Base-by-base conservation (phyloP, 2,113 vertebrate species). In the Geococcyx californianus region DNA sequence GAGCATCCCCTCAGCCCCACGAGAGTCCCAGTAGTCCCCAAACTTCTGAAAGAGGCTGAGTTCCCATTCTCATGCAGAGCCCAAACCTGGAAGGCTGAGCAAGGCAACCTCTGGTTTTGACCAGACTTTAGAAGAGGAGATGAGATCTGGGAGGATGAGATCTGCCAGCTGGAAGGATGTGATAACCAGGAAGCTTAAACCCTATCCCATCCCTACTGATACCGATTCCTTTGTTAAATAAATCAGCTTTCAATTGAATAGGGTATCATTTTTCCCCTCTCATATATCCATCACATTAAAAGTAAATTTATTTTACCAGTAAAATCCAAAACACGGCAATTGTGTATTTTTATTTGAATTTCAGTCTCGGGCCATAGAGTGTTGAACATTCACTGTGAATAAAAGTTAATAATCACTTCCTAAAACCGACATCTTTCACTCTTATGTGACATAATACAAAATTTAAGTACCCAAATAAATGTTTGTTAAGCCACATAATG, bases 381-480 rank as follows among this genome's bases (percentile, higher is more conserved):
- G 11, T 31, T 63, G 34, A 76, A 63, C 69, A 34, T 58, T 12
- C 81, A 63, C 69, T 63, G 54, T 42, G 76, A 94, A 34, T 86
- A 69, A 52, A 94, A 95, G 85, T 86, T 91, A 69, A 89, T 94
- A 89, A 89, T 89, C 72, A 2, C 94, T 81, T 52, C 79, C 75
- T 40, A 36, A 89, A 83, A 49, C 17, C 33, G 1, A 4, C 84
- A 20, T 86, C 55, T 68, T 60, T 67, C 76, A 63, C 75, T 34
- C 10, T 45, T 76, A 73, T 63, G 72, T 67, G 42, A 9, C 51
- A 49, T 18, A 58, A 91, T 26, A 70, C 85, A 51, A 55, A 73
- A 75, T 74, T 82, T 51, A 91, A 91, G 92, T 45, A 83, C 85
- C 81, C 85, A 83, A 60, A 91, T 83, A 60, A 85, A 94, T 66